Conservation (phyloP, 2,113 vertebrate species). For the Paradisaea rubra region DNA sequence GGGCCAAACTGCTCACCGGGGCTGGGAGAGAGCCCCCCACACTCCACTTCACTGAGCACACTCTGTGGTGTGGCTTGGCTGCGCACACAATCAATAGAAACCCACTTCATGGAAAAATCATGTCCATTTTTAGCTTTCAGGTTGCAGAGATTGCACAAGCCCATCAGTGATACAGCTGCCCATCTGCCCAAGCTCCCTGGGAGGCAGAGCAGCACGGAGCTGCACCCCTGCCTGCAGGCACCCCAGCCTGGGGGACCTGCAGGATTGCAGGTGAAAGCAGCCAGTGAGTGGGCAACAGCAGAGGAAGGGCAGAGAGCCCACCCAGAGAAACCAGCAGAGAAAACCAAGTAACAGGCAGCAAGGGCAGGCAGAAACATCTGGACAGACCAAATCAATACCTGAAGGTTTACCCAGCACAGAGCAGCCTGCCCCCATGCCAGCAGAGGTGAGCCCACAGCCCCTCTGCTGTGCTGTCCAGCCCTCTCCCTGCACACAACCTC, state of each 20-base stretch:
- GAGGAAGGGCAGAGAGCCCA: not conserved
- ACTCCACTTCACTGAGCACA: not conserved
- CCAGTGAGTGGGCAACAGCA: accelerated
- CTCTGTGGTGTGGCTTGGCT: not conserved
- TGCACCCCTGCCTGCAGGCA: not conserved
- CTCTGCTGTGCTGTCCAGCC: not conserved
- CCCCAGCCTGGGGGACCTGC: accelerated
- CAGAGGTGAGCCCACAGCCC: not conserved
- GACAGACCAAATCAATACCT: not conserved
- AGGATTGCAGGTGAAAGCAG: not conserved
- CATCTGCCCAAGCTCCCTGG: not conserved
- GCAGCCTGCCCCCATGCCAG: not conserved
- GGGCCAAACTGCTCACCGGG: not conserved
- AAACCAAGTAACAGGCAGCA: not conserved
- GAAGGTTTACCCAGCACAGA: not conserved
- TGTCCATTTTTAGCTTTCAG: not conserved
- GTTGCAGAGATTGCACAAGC: not conserved
- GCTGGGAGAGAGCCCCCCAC: accelerated
- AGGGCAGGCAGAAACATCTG: not conserved
- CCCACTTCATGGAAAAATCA: not conserved
- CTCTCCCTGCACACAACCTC: not conserved
- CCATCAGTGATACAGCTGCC: not conserved
- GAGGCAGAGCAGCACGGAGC: accelerated
- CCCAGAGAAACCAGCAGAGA: not conserved
- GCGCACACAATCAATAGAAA: not conserved